A percentile compares a stretch with the other conserved stretches of the same genome.
Evolutionary conservation across 2,113 vertebrate species (phyloP).

Genomic region (Picathartes gymnocephalus): DNA sequence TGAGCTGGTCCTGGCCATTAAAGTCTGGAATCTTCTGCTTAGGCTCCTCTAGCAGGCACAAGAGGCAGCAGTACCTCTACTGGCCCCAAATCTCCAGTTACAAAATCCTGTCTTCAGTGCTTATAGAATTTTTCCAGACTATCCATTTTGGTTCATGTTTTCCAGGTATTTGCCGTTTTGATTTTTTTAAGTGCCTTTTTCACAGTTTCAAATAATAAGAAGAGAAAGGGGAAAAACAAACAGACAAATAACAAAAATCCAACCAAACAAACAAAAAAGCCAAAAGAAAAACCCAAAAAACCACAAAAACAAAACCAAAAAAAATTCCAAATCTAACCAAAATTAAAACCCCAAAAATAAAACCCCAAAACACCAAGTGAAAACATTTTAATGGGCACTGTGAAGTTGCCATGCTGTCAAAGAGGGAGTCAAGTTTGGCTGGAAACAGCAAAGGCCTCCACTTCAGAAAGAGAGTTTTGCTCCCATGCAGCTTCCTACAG

Average conservation of each 20-base stretch:
- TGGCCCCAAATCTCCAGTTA: not conserved
- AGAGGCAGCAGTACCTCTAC: not conserved
- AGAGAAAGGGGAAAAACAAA: not conserved
- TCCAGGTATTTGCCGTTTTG: not conserved
- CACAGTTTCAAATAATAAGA: not conserved
- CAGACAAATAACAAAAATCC: not conserved
- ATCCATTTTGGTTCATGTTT: not conserved
- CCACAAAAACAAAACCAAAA: too few relatives aligned
- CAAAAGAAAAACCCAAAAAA: too few relatives aligned
- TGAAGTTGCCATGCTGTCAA: not conserved
- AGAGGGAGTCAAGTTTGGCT: not conserved
- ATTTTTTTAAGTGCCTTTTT: not conserved
- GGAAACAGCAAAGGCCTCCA: not conserved
- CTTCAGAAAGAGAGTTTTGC: not conserved
- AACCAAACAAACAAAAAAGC: not conserved
- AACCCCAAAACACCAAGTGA: not conserved
- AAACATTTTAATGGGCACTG: not conserved
- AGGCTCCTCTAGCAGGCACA: not conserved
- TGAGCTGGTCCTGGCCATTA: not conserved
- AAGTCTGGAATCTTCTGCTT: not conserved
- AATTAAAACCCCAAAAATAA: too few relatives aligned
- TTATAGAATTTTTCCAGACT: not conserved
- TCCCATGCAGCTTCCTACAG: not conserved
- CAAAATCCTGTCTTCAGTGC: not conserved
- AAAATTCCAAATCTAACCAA: too few relatives aligned